phyloP scores from a whole-genome alignment of 2,888 invertebrate species.

The Napeogenes inachia region DNA sequence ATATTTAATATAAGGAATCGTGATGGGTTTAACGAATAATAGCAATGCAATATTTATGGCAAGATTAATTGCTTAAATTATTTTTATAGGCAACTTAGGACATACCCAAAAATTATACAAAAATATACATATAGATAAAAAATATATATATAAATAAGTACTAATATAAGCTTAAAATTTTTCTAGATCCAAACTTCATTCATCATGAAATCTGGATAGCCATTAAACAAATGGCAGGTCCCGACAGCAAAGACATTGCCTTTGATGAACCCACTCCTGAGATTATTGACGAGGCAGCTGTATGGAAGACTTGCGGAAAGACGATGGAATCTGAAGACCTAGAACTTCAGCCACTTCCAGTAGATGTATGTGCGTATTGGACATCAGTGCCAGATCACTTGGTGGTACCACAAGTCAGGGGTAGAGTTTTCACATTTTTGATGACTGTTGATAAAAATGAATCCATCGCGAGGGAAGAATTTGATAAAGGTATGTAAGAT shows the following conservation, averaged over 20 bases:
- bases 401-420: conserved; percentile 66
- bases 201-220: conserved; percentile 71
- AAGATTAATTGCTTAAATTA: conserved; percentile 14
- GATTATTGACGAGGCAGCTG: conserved; percentile 52
- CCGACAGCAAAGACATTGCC: conserved; percentile 58
- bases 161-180: conserved; percentile 14
- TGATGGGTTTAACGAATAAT: background rate
- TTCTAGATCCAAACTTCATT: conserved; percentile 63
- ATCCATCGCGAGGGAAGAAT: conserved; percentile 63
- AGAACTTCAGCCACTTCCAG: conserved; percentile 54
- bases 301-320: conserved; percentile 64
- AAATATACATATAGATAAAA: no score
- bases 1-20: no score
- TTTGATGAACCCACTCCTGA: conserved; percentile 60
- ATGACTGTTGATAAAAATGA: conserved; percentile 74
- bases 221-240: conserved; percentile 60
- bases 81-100: conserved; percentile 12
- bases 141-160: no score
- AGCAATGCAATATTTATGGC: conserved; percentile 4
- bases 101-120: no score
- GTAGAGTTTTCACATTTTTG: conserved; percentile 70
- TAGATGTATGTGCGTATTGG: conserved; percentile 68
- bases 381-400: conserved; percentile 69
- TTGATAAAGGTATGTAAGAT: conserved; percentile 56
- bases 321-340: conserved; percentile 62